Evolutionary conservation across 2,888 invertebrate genomes (phyloP).

Genomic region (Harmothoe impar): DNA sequence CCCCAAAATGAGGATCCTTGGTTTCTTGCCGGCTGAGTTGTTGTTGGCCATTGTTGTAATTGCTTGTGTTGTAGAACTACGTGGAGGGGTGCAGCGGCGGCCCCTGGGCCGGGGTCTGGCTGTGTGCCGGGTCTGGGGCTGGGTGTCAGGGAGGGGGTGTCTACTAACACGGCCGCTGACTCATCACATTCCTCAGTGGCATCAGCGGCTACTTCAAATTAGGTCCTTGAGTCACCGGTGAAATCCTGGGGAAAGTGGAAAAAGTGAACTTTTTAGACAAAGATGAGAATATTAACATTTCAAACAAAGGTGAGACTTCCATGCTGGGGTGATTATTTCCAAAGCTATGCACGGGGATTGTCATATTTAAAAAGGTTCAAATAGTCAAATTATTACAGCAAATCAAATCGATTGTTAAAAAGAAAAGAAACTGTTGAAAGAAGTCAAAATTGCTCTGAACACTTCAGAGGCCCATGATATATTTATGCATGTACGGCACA

Average conservation of each 20-base stretch:
- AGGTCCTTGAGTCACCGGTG: neutral
- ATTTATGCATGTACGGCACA: too few species aligned
- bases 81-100: neutral
- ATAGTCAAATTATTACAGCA: too few species aligned
- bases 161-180: neutral
- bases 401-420: too few species aligned
- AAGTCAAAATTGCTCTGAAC: too few species aligned
- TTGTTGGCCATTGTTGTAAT: slow-evolving; percentile 43
- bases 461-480: too few species aligned
- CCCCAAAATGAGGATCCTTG: slow-evolving; percentile 63
- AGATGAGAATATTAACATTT: neutral
- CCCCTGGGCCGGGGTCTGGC: too few species aligned
- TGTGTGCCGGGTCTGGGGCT: too few species aligned
- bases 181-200: neutral
- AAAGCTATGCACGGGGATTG: too few species aligned
- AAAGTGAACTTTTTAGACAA: neutral
- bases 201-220: neutral
- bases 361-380: too few species aligned
- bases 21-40: slow-evolving; percentile 60
- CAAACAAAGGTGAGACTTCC: neutral
- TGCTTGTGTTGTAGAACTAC: neutral
- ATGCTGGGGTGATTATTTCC: too few species aligned
- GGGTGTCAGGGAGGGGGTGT: neutral
- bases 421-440: too few species aligned
- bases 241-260: neutral